Conservation (phyloP, 2,797 vertebrate genomes). For the Lepilemur septentrionalis region DNA sequence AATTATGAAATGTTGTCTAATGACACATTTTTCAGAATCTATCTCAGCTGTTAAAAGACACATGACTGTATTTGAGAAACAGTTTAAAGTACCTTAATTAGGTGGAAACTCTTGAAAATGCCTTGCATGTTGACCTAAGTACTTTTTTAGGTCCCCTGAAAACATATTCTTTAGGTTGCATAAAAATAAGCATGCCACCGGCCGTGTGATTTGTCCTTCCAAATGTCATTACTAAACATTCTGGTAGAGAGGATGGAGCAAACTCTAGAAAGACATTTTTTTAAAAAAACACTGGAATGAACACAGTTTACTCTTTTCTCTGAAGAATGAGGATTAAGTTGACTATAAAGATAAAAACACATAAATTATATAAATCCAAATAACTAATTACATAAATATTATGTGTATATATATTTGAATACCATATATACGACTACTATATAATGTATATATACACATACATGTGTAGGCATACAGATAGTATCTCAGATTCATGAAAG, state of each 20-base stretch:
- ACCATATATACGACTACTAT: not conserved
- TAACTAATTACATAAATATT: not conserved
- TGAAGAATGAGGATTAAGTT: not conserved
- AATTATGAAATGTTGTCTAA: not conserved
- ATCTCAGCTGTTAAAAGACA: not conserved
- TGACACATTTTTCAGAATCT: not conserved
- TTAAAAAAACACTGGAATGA: not conserved
- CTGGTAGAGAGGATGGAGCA: not conserved
- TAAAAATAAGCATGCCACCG: not conserved
- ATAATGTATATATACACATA: not conserved
- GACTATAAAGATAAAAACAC: not conserved
- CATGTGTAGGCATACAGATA: not conserved
- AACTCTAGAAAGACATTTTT: not conserved
- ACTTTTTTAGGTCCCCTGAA: not conserved
- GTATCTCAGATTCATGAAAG: not conserved
- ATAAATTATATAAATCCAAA: not conserved
- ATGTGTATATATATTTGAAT: not conserved
- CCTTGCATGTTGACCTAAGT: not conserved
- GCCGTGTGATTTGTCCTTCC: not conserved
- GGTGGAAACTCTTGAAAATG: not conserved
- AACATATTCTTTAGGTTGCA: not conserved
- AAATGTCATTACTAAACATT: not conserved
- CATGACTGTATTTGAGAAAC: not conserved
- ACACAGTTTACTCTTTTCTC: not conserved
- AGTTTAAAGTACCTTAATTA: not conserved